Conservation (phyloP, 37 sponge, comb jelly and placozoan genomes). For the Theonella swinhoei region DNA sequence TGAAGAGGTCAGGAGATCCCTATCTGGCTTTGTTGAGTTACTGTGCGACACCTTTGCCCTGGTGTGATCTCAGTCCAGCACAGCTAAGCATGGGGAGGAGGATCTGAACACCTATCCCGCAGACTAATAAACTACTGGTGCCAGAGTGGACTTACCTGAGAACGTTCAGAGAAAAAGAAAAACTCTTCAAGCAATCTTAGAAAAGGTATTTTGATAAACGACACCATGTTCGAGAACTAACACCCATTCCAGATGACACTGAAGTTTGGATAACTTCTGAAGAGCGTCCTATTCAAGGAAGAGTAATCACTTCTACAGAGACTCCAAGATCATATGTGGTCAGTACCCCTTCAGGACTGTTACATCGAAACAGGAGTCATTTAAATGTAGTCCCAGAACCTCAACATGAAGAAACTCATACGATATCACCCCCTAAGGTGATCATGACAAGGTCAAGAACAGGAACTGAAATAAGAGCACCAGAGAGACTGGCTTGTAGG, state of each 20-base stretch:
- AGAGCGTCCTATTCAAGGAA: neutral
- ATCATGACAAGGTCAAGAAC: no score
- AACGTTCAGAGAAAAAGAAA: neutral
- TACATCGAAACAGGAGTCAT: neutral
- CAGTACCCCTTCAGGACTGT: conserved; percentile 12
- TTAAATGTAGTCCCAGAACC: neutral
- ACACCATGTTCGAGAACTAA: neutral
- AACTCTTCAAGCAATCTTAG: no score
- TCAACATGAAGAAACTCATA: neutral
- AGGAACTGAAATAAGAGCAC: no score
- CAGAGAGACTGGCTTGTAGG: no score
- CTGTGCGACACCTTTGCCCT: neutral
- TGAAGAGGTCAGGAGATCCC: neutral
- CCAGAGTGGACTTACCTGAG: neutral
- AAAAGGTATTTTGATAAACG: neutral
- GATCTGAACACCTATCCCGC: neutral
- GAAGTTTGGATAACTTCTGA: neutral
- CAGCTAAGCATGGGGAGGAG: conserved; percentile 18
- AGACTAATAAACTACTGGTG: no score
- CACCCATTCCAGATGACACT: neutral
- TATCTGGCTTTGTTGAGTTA: neutral
- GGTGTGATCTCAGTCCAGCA: no score
- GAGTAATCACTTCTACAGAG: neutral
- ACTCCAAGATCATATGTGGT: conserved; percentile 3
- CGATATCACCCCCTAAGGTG: neutral